Evolutionary conservation across 2,888 invertebrate genomes (phyloP).

Genomic region (Clistopyga incitator): DNA sequence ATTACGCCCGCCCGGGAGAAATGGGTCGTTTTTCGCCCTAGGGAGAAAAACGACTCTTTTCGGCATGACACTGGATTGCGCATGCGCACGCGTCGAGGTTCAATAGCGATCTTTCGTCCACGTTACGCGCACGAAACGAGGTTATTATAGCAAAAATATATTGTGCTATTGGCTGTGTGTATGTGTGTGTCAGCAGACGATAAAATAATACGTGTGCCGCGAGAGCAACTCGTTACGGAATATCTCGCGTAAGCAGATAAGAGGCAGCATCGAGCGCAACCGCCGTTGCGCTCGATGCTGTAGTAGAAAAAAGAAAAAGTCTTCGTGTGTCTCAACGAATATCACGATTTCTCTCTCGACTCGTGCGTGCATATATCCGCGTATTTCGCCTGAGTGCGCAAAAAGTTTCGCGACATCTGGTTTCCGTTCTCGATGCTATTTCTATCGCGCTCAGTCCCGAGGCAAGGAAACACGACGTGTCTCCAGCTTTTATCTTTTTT

Average conservation of each 20-base stretch:
- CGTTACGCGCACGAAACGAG: too few species aligned
- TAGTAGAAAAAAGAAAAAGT: neutral
- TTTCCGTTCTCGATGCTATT: constrained; percentile 53
- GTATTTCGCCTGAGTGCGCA: constrained; percentile 23
- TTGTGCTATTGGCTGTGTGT: neutral
- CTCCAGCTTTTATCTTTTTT: constrained; percentile 17
- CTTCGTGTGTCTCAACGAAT: neutral
- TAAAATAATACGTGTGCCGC: constrained; percentile 23
- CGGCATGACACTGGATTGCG: too few species aligned
- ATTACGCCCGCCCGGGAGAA: too few species aligned
- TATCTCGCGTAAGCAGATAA: constrained; percentile 39
- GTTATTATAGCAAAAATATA: neutral
- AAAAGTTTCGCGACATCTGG: constrained; percentile 47
- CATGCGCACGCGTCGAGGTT: too few species aligned
- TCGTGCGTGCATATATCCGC: constrained; percentile 15
- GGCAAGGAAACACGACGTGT: constrained; percentile 1
- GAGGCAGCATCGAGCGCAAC: constrained; percentile 1
- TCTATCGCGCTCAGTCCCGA: constrained; percentile 33
- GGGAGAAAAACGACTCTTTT: too few species aligned
- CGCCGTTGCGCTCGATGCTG: neutral
- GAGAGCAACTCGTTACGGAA: constrained; percentile 20
- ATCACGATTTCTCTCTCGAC: neutral
- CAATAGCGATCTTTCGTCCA: too few species aligned
- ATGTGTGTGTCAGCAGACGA: neutral
- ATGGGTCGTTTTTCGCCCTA: too few species aligned